These are phyloP conservation scores for Enteromius paludinosus DNA, from an alignment of 2,797 vertebrate species.

Conservation along the genomic window DNA sequence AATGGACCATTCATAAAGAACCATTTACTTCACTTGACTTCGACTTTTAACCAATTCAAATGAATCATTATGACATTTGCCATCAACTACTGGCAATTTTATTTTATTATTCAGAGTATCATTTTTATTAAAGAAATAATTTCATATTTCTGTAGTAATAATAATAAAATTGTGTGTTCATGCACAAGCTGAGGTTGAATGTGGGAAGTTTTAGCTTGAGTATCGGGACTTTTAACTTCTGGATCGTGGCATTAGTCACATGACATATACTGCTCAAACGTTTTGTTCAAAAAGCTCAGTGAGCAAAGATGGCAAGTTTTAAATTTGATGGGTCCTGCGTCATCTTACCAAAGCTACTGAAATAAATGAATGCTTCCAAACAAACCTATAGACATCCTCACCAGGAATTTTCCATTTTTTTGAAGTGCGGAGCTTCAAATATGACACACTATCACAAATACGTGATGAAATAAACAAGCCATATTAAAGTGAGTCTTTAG, in stretches of 20 bases:
- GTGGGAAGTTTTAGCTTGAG: background rate
- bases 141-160: too few species aligned
- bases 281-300: background rate
- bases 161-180: background rate
- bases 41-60: too few species aligned
- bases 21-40: too few species aligned
- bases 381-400: background rate
- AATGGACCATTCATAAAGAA: too few species aligned
- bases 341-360: background rate
- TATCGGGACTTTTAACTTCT: background rate
- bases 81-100: too few species aligned
- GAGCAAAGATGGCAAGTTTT: background rate
- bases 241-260: background rate
- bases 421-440: background rate
- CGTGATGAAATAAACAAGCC: background rate
- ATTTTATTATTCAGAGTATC: too few species aligned
- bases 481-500: conserved; percentile 29
- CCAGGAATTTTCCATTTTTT: background rate
- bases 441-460: background rate
- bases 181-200: background rate
- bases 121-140: too few species aligned
- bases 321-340: background rate
- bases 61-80: too few species aligned
- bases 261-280: background rate
- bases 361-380: background rate